Conservation (phyloP, 2,113 vertebrate genomes). For the Stegostoma tigrinum region DNA sequence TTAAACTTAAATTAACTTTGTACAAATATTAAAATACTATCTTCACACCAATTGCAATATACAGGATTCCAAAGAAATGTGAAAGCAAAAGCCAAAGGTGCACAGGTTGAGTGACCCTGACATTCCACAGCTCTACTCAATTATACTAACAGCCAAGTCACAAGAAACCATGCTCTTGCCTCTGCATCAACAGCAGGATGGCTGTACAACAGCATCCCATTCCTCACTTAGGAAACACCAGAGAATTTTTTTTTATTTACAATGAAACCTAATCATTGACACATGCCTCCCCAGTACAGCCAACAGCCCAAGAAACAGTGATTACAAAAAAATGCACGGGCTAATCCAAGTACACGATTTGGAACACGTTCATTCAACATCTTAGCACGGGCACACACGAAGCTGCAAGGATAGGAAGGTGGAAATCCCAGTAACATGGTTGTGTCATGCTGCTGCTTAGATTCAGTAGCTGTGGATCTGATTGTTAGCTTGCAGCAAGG, state of each 20-base stretch:
- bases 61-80: conserved; percentile 76
- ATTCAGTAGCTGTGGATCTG: not conserved
- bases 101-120: conserved; percentile 48
- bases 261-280: not conserved
- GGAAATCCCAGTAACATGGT: not conserved
- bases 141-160: conserved; percentile 17
- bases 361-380: conserved; percentile 36
- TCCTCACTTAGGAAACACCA: not conserved
- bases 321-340: not conserved
- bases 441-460: not conserved
- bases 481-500: not conserved
- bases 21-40: conserved; percentile 99
- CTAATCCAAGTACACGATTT: not conserved
- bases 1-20: conserved; percentile 99
- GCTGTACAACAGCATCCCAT: conserved; percentile 4
- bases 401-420: not conserved
- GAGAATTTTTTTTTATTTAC: conserved; percentile 1
- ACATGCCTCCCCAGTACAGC: not conserved
- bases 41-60: conserved; percentile 96
- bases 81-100: conserved; percentile 62
- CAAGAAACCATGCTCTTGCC: not conserved
- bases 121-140: not conserved
- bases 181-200: not conserved
- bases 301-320: not conserved
- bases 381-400: conserved; percentile 45